Base-by-base conservation (phyloP, 2,113 vertebrate genomes). In the Puntigrus tetrazona region DNA sequence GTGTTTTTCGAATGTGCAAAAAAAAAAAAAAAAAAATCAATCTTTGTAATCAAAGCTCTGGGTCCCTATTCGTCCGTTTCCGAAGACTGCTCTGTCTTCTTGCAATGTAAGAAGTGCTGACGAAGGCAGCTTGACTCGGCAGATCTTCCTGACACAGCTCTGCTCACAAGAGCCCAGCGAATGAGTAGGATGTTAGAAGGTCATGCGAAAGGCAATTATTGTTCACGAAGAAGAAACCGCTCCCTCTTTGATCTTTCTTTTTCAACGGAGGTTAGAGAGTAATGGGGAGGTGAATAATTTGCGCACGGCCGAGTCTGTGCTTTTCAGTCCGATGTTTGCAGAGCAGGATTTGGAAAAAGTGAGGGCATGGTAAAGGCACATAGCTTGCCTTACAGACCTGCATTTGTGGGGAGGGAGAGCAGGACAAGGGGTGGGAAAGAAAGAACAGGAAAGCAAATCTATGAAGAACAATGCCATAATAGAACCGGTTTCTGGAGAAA, bases 391-490 rank as follows among this genome's bases (percentile, higher is more conserved):
- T 36, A 45, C 27, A 45, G 9, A 87, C 84, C 87, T 82, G 87
- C 84, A 82, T 86, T 4, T 29, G 22, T 7, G 31, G 67, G 83
- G 69, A 86, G 76, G 88, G 89, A 88, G 85, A 89, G 88, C 84
- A 85, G 88, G 85, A 89, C 88, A 84, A 86, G 85, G 59, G 85
- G 82, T 73, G 74, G 85, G 45, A 47, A n/a, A 57, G 20, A 57
- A 57, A 57, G 7, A 3, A 63, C 87, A 89, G 90, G 92, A 92
- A 93, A 89, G 78, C 85, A 85, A 88, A 90, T 89, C 87, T 78
- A n/a, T 77, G 86, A 78, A 70, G 90, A 92, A 93, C 92, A 92
- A 92, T 94, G 92, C 91, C 89, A 89, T 92, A 87, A 92, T 91
- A 86, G 87, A 89, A 87, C 85, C 18, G 10, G 61, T 70, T 81